Base-by-base conservation (phyloP, 2,113 vertebrate species). In the Rhinolophus ferrumequinum region DNA sequence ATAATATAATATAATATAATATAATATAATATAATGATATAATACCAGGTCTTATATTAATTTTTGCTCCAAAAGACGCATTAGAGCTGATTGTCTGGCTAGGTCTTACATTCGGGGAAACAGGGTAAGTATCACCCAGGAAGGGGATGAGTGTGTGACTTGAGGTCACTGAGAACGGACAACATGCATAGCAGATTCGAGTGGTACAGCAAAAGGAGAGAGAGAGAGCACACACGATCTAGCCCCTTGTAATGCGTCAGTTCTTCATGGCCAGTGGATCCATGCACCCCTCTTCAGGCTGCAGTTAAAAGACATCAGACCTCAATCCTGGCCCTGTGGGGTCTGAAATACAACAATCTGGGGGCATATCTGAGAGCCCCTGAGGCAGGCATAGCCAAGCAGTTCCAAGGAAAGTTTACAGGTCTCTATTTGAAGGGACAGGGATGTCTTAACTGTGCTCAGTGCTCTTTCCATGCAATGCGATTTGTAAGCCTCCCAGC, bases 331-430 rank as follows among this genome's bases (percentile, higher is more conserved):
- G 3, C 5, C 44, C 41, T 15, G 0, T 10, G 28, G 38, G 8
- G 11, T 92, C 2, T 85, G 58, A 93, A 93, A 90, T 50, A 79
- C 16, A 89, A 67, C 94, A 54, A 77, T 9, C 67, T n/a, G 28
- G n/a, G 69, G 44, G 28, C 58, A 24, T 60, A 19, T 41, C 3
- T 21, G 13, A 64, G 13, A 64, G 14, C 38, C 38, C 24, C 2
- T 9, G 84, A 81, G 8, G 1, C 7, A 14, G 70, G 30, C 13
- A 58, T 8, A 58, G 33, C 38, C 56, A 30, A 79, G 9, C 26
- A 66, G 38, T 50, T 28, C 47, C 82, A 38, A 11, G 26, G 69
- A 76, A 92, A 47, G 44, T 66, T 38, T 91, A 38, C 21, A 13
- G 35, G 35, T 21, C 12, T 30, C 69, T 9, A 33, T 10, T 28